These are phyloP conservation scores for Sphyrna mokarran DNA, from an alignment of 2,113 vertebrate species.

Conservation along the genomic window DNA sequence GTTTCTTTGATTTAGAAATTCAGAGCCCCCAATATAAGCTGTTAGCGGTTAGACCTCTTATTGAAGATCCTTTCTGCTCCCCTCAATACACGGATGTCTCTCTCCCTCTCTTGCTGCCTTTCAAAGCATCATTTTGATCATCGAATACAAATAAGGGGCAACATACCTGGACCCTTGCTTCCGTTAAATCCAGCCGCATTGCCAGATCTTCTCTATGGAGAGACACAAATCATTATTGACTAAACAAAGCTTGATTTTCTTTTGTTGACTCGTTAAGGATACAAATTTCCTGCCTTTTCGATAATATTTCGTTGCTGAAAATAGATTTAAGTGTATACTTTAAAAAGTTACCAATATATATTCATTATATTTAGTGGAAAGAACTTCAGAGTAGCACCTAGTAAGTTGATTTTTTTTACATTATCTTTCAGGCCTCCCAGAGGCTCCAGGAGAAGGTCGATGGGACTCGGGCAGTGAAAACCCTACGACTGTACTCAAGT, in stretches of 20 bases:
- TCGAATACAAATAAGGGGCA: no score
- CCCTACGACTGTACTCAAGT: no score
- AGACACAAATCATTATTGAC: conserved; percentile 38
- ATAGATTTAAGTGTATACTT: background rate
- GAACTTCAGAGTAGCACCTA: background rate
- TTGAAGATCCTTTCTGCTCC: background rate
- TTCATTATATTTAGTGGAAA: no score
- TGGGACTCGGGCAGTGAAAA: background rate
- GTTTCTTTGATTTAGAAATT: background rate
- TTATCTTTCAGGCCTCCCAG: background rate
- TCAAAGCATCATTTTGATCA: background rate
- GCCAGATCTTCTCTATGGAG: conserved; percentile 57
- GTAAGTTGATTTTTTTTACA: background rate
- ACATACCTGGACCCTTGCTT: conserved; percentile 60
- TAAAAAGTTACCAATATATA: background rate
- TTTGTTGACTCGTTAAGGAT: background rate
- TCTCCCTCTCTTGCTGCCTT: background rate
- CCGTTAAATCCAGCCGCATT: conserved; percentile 54
- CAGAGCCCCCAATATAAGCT: background rate
- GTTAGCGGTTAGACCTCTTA: background rate
- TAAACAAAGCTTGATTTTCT: background rate
- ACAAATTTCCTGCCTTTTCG: background rate
- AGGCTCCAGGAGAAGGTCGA: no score
- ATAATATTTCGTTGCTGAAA: background rate
- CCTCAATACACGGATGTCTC: background rate